Evolutionary conservation across 2,797 vertebrate genomes (phyloP).

Genomic region (Mormyrus hasselquistii): DNA sequence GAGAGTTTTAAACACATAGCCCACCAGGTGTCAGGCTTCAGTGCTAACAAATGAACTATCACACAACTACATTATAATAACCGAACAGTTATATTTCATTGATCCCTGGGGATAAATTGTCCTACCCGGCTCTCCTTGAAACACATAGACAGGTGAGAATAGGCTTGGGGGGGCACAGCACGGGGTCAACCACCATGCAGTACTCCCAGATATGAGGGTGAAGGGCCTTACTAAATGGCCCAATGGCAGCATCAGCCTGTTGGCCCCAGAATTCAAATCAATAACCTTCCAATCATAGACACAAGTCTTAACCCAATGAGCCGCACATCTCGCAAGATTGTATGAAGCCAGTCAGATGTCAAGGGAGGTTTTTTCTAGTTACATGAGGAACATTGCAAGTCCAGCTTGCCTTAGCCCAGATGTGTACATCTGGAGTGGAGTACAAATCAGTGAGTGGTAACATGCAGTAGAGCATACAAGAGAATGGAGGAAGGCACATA

Average conservation of each 20-base stretch:
- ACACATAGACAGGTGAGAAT: not conserved
- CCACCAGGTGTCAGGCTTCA: not conserved
- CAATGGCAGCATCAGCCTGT: not conserved
- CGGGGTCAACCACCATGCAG: not conserved
- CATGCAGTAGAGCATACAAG: no score
- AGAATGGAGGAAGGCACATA: no score
- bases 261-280: not conserved
- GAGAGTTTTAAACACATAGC: not conserved
- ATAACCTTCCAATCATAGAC: not conserved
- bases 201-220: not conserved
- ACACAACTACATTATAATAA: not conserved
- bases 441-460: no score
- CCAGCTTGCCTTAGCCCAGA: not conserved
- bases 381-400: not conserved
- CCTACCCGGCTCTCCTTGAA: not conserved
- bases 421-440: not conserved
- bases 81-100: not conserved
- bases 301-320: not conserved
- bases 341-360: not conserved
- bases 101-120: not conserved
- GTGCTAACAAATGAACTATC: not conserved
- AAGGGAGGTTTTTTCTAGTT: not conserved
- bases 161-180: not conserved
- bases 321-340: not conserved
- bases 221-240: not conserved